Base-by-base conservation (phyloP, 2,888 invertebrate species). In the Chrysodeixis includens region DNA sequence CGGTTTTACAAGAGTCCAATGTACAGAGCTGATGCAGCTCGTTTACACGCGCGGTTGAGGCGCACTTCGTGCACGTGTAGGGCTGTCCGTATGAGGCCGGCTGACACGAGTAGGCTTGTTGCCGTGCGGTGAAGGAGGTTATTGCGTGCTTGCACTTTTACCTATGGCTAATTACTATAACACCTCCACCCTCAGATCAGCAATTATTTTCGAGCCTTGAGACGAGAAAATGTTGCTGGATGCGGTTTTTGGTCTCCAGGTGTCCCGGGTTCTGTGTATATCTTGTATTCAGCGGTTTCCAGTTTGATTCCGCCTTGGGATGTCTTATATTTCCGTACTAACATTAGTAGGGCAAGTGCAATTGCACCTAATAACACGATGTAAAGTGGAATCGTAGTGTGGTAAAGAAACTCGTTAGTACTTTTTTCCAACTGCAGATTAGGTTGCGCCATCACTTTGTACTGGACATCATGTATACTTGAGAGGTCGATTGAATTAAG, bases 141-240 rank as follows among this genome's bases (percentile, higher is more conserved):
- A n/a, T n/a, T n/a, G n/a, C n/a, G n/a, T n/a, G n/a, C n/a, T n/a
- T n/a, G n/a, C n/a, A n/a, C n/a, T n/a, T n/a, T n/a, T n/a, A n/a
- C n/a, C n/a, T n/a, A n/a, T n/a, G n/a, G n/a, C n/a, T n/a, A n/a
- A n/a, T n/a, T 16, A 16, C 1, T 44, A 44, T 16, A 44, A 16
- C n/a, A n/a, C 46, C 46, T 46, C 16, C 46, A 16, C 20, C 52
- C n/a, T 8, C 14, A 52, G 52, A 26, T 26, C 52, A 52, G 52
- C 52, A 52, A 52, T n/a, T 30, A 52, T 52, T 52, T 52, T 35
- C 4, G 52, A 26, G 6, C 7, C 30, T 8, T 26, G 1, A n/a
- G 8, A 8, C n/a, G 35, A 35, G 52, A 52, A 52, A 52, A 52
- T 52, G 7, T 26, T 52, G 52, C 26, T 52, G 26, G 7, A 30